A percentile compares a stretch with the other conserved stretches of the same genome.
Conservation (phyloP, 2,113 vertebrate species). For the Saguinus midas region DNA sequence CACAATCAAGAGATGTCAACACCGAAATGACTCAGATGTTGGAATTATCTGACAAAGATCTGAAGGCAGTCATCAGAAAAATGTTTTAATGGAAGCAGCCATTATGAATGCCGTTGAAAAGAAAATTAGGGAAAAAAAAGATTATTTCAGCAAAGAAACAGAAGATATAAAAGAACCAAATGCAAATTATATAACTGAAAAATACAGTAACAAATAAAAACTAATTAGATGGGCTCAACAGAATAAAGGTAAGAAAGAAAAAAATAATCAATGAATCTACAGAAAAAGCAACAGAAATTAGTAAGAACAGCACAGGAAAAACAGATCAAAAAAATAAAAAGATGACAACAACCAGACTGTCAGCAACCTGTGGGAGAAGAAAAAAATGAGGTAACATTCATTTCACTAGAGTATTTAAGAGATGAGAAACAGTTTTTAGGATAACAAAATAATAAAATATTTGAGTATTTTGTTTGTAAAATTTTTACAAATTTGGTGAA, state of each 20-base stretch:
- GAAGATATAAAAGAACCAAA: neutral
- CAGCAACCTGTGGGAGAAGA: neutral
- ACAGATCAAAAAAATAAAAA: neutral
- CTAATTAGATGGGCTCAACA: neutral
- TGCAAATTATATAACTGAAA: neutral
- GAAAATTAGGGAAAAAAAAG: neutral
- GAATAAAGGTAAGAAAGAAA: neutral
- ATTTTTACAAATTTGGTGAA: neutral
- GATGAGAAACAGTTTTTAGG: neutral
- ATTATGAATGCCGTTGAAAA: neutral
- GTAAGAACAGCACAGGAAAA: neutral
- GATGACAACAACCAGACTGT: neutral
- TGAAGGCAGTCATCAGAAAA: neutral
- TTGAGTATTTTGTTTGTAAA: neutral
- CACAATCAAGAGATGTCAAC: neutral
- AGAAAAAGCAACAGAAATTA: neutral
- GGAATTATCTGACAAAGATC: neutral
- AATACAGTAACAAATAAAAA: neutral
- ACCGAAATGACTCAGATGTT: neutral
- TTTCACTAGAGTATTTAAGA: neutral
- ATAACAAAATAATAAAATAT: conserved; percentile 1
- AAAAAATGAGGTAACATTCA: neutral
- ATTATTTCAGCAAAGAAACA: neutral
- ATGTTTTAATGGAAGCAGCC: neutral
- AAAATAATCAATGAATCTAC: neutral